phyloP scores from a whole-genome alignment of 2,797 vertebrate genomes.

The Limnodromus scolopaceus region DNA sequence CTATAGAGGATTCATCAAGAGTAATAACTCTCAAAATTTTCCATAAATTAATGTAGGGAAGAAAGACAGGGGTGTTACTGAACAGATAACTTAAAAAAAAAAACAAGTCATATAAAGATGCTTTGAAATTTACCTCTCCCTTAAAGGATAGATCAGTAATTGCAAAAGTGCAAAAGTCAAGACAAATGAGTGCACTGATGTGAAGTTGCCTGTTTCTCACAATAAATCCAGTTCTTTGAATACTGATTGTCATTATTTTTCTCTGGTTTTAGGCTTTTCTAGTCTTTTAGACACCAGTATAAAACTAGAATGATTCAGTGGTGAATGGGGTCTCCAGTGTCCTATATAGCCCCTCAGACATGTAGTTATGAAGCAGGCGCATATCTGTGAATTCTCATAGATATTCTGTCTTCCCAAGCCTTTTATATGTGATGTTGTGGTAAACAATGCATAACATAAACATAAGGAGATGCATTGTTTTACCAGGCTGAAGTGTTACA shows the following conservation, averaged over 20 bases:
- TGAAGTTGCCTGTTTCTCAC: neutral
- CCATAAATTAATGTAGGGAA: neutral
- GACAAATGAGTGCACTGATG: neutral
- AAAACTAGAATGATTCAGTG: neutral
- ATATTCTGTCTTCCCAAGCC: neutral
- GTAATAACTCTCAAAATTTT: neutral
- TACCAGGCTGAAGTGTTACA: neutral
- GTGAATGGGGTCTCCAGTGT: neutral
- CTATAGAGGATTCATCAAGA: neutral
- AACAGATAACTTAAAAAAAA: neutral
- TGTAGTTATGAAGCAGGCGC: accelerated
- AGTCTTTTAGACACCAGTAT: neutral
- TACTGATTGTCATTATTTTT: neutral
- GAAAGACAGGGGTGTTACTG: neutral
- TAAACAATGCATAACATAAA: neutral
- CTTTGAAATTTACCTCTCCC: neutral
- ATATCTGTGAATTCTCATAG: neutral
- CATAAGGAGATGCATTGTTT: neutral
- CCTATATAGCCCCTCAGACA: neutral
- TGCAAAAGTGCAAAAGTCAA: neutral
- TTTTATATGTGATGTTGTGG: neutral
- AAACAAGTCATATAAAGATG: neutral
- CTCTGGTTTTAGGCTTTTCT: neutral
- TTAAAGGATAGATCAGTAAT: neutral
- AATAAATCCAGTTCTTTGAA: neutral